Evolutionary conservation across 2,888 invertebrate genomes (phyloP).

Genomic region (Macrosoma leucophasiata): DNA sequence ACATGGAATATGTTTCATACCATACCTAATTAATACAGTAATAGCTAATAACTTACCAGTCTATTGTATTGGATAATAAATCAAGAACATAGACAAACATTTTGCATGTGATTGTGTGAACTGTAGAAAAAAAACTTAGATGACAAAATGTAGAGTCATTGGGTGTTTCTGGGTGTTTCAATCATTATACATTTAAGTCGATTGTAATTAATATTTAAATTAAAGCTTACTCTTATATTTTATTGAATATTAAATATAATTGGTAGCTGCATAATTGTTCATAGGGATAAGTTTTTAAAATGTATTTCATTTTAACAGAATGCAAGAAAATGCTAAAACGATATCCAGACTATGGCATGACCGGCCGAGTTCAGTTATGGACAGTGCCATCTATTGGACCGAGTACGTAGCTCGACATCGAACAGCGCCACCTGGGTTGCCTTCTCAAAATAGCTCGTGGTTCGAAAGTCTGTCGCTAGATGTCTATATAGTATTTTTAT

Average conservation of each 20-base stretch:
- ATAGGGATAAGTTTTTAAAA: neutral
- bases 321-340: slow-evolving; percentile 57
- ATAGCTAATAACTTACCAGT: too few species aligned
- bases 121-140: too few species aligned
- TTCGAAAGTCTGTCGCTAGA: slow-evolving; percentile 44
- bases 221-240: too few species aligned
- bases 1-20: too few species aligned
- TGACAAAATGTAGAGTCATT: too few species aligned
- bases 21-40: too few species aligned
- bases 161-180: too few species aligned
- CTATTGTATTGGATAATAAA: too few species aligned
- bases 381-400: slow-evolving; percentile 78
- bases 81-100: too few species aligned
- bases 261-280: neutral
- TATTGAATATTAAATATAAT: neutral
- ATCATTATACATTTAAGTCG: too few species aligned
- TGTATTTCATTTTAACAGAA: slow-evolving; percentile 32
- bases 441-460: slow-evolving; percentile 37
- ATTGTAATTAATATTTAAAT: too few species aligned
- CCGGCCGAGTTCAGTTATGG: slow-evolving; percentile 70
- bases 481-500: slow-evolving; percentile 39
- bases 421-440: slow-evolving; percentile 39
- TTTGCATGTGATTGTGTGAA: too few species aligned
- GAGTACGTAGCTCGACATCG: slow-evolving; percentile 77
- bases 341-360: slow-evolving; percentile 72